Percentiles rank a stretch among this genome's conserved stretches.
Conservation (phyloP, 1,140 invertebrate genomes). For the Lepidurus packardi region DNA sequence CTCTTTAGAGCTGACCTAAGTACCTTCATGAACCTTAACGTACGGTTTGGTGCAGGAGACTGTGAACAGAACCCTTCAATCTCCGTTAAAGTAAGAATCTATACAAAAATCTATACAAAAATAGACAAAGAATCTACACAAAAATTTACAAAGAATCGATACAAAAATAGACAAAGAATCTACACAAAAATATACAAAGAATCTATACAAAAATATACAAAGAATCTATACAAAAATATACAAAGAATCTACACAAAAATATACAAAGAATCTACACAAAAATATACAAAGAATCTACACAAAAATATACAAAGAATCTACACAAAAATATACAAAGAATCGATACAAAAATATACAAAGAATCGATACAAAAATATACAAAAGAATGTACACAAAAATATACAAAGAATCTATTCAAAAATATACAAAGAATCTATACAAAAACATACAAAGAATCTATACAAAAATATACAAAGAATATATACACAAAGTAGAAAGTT, state of each 20-base stretch:
- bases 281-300: not conserved
- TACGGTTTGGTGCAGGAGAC: not conserved
- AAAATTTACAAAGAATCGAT: not conserved
- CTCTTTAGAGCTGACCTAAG: not conserved
- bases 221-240: not conserved
- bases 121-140: not conserved
- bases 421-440: not conserved
- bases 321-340: not conserved
- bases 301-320: not conserved
- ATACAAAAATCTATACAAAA: not conserved
- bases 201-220: not conserved
- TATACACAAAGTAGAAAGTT: too few species aligned
- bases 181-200: not conserved
- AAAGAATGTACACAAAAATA: not conserved
- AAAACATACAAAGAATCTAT: not conserved
- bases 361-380: not conserved
- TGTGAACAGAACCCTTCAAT: not conserved
- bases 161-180: not conserved
- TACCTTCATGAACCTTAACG: not conserved
- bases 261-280: not conserved
- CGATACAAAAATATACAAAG: not conserved
- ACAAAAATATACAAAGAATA: not conserved
- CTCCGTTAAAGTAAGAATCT: not conserved
- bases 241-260: not conserved
- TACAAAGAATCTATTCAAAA: not conserved